These are phyloP conservation scores for Pseudococcus jackbeardsleyi DNA, from an alignment of 2,888 invertebrate species.

Conservation along the genomic window DNA sequence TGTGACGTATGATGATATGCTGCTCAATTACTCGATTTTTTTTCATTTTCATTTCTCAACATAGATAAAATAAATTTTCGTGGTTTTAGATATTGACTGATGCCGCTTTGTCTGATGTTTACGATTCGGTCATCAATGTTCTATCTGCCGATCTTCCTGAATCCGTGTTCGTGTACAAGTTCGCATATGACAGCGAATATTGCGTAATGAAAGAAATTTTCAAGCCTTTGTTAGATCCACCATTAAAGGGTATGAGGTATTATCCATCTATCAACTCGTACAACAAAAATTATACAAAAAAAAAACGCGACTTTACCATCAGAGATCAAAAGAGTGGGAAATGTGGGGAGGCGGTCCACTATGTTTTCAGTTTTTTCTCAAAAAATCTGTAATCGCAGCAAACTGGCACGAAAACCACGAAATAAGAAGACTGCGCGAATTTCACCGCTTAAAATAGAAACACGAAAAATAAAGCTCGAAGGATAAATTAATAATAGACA, in stretches of 20 bases:
- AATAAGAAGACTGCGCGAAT: no score
- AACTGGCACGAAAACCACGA: no score
- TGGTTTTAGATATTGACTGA: conserved; percentile 29
- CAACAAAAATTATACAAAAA: no score
- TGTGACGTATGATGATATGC: neutral
- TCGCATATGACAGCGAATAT: neutral
- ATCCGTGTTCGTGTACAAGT: conserved; percentile 14
- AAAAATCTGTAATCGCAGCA: no score
- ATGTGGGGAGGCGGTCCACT: no score
- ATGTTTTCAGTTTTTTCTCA: no score
- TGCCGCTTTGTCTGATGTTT: neutral
- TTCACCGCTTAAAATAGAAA: no score
- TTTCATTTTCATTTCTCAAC: neutral
- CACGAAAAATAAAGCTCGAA: no score
- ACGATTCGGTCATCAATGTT: conserved; percentile 15
- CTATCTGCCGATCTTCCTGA: neutral
- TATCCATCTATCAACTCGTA: no score
- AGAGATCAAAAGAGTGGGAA: no score
- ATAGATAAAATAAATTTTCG: neutral
- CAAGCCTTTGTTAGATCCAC: neutral
- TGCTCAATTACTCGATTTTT: neutral
- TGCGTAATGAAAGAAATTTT: neutral
- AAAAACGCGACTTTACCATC: no score
- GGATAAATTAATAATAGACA: no score
- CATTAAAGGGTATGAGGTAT: neutral